Conservation (phyloP, 53 echinoderm and acorn worm species). For the Holothuria leucospilota region DNA sequence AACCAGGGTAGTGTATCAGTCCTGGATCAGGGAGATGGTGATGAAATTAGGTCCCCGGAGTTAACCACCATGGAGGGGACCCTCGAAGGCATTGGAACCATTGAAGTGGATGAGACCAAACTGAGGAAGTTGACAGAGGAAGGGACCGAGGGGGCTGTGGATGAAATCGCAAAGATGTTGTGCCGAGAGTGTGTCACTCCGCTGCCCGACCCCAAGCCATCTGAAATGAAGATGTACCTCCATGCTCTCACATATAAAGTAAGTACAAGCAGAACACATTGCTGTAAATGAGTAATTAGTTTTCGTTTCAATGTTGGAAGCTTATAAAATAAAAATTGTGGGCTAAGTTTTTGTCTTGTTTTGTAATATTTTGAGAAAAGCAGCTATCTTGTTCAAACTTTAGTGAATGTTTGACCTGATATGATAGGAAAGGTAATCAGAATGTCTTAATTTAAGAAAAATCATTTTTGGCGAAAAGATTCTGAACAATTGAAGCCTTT, state of each 20-base stretch:
- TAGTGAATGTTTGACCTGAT: no score
- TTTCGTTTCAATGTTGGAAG: not conserved
- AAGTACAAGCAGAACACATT: not conserved
- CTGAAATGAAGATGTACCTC: slow-evolving; percentile 85
- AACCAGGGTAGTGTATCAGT: no score
- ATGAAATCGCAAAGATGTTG: slow-evolving; percentile 61
- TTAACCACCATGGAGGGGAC: slow-evolving; percentile 25
- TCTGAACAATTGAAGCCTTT: no score
- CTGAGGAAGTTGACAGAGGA: slow-evolving; percentile 50
- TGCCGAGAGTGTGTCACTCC: slow-evolving; percentile 84
- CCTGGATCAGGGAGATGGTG: no score
- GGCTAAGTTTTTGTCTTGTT: no score
- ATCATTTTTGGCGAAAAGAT: no score
- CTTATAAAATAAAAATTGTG: no score
- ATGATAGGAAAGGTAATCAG: no score
- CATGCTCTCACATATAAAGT: slow-evolving; percentile 98
- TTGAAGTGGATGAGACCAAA: slow-evolving; percentile 46
- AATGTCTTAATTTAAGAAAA: no score
- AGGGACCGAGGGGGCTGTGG: slow-evolving; percentile 46
- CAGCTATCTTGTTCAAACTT: no score
- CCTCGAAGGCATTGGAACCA: slow-evolving; percentile 10
- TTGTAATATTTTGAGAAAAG: no score
- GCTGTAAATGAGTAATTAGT: not conserved
- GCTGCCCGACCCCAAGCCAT: slow-evolving; percentile 80
- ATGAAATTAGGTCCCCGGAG: no score